Conservation (phyloP, 2,113 vertebrate genomes). For the Chaenogobius annularis region DNA sequence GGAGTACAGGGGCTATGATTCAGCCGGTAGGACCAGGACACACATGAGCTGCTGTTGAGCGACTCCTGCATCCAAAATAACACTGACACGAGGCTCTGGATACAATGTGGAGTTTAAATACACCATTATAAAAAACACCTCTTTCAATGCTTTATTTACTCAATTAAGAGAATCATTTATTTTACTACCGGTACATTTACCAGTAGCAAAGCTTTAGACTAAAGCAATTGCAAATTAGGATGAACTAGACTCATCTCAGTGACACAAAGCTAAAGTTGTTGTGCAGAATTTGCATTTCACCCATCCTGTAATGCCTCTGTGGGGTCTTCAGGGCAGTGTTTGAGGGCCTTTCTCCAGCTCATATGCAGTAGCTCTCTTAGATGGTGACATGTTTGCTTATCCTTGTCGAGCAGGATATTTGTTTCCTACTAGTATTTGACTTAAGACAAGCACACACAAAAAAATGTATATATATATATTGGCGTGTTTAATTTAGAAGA, state of each 20-base stretch:
- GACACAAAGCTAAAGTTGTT: neutral
- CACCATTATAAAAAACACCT: neutral
- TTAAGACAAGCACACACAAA: too few relatives aligned
- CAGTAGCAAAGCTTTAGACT: neutral
- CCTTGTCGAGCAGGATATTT: slow-evolving; percentile 47
- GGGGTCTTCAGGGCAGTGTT: neutral
- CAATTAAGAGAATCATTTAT: too few relatives aligned
- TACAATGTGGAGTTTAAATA: neutral
- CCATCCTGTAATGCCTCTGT: neutral
- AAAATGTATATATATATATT: too few relatives aligned
- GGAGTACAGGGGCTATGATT: slow-evolving; percentile 98
- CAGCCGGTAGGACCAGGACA: slow-evolving; percentile 83
- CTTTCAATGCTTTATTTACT: too few relatives aligned
- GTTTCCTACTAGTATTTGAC: too few relatives aligned
- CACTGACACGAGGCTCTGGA: neutral
- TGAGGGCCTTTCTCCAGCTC: neutral
- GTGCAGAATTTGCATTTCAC: neutral
- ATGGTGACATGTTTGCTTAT: slow-evolving; percentile 36
- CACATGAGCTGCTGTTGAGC: slow-evolving; percentile 16
- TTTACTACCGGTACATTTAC: too few relatives aligned
- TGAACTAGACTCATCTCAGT: neutral
- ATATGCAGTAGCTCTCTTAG: neutral
- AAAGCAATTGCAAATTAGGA: neutral
- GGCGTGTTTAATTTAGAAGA: too few relatives aligned
- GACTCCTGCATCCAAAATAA: slow-evolving; percentile 10